A percentile compares a stretch with the other conserved stretches of the same genome.
Conservation (phyloP, 2,113 vertebrate species). For the Actenoides lindsayi region DNA sequence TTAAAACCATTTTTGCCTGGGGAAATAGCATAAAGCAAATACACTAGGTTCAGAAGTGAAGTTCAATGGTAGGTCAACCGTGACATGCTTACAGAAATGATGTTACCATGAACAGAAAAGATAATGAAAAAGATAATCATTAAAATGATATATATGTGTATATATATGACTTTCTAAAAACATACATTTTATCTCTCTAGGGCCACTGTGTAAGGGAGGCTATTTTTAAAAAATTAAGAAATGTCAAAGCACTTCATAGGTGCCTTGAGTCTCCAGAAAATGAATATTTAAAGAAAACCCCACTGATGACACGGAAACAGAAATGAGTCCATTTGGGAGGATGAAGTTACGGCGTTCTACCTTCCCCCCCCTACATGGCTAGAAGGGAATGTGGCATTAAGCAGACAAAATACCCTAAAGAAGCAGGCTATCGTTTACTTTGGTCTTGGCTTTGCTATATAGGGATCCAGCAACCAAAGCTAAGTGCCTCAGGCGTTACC, state of each 20-base stretch:
- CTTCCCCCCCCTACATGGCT: neutral
- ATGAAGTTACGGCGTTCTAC: neutral
- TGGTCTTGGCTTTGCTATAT: neutral
- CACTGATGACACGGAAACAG: neutral
- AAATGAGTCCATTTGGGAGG: neutral
- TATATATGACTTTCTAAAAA: neutral
- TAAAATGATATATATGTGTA: neutral
- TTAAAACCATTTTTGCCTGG: slow-evolving; percentile 49
- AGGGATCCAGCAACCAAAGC: neutral
- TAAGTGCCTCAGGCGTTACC: neutral
- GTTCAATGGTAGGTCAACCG: slow-evolving; percentile 55
- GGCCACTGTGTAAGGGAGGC: neutral
- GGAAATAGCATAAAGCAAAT: slow-evolving; percentile 45
- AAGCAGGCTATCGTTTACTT: neutral
- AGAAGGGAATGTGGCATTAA: neutral
- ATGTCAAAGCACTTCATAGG: neutral
- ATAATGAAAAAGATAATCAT: slow-evolving; percentile 20
- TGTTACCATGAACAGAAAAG: neutral
- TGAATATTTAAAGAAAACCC: neutral
- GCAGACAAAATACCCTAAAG: neutral
- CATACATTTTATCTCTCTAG: neutral
- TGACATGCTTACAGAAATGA: slow-evolving; percentile 20
- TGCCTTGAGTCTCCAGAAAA: neutral
- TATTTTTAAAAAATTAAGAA: neutral
- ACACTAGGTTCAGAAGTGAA: slow-evolving; percentile 24